phyloP scores from a whole-genome alignment of 2,888 invertebrate species.

The Rhodophaea formosa region DNA sequence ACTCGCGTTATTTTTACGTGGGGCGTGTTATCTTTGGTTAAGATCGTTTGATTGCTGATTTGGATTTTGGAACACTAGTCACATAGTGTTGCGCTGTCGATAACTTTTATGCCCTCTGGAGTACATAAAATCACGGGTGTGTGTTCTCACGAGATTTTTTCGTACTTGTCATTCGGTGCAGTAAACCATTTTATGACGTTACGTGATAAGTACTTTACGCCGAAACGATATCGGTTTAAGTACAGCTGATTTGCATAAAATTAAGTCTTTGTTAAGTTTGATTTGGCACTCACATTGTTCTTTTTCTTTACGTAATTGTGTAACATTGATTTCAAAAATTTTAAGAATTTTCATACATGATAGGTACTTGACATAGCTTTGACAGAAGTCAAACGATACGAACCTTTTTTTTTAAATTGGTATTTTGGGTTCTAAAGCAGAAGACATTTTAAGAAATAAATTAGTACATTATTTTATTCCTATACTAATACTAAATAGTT shows the following conservation, averaged over 20 bases:
- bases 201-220: constrained; percentile 17
- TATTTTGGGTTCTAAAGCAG: too few relatives aligned
- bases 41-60: constrained; percentile 62
- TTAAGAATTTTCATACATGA: too few relatives aligned
- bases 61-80: constrained; percentile 35
- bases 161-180: constrained; percentile 18
- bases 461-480: too few relatives aligned
- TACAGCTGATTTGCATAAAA: constrained; percentile 13
- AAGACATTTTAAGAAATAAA: too few relatives aligned
- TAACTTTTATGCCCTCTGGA: constrained; percentile 15
- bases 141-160: constrained; percentile 17
- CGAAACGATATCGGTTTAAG: constrained; percentile 12
- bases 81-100: constrained; percentile 15
- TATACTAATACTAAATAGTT: too few relatives aligned
- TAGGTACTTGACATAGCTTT: too few relatives aligned
- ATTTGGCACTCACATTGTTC: background rate
- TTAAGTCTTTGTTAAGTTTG: constrained; percentile 4
- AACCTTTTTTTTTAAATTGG: too few relatives aligned
- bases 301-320: too few relatives aligned
- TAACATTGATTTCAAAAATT: too few relatives aligned
- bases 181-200: constrained; percentile 16
- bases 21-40: constrained; percentile 57
- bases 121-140: constrained; percentile 17
- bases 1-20: constrained; percentile 64
- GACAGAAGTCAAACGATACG: too few relatives aligned